Evolutionary conservation across 2,113 vertebrate species (phyloP).

Genomic region (Picathartes gymnocephalus): DNA sequence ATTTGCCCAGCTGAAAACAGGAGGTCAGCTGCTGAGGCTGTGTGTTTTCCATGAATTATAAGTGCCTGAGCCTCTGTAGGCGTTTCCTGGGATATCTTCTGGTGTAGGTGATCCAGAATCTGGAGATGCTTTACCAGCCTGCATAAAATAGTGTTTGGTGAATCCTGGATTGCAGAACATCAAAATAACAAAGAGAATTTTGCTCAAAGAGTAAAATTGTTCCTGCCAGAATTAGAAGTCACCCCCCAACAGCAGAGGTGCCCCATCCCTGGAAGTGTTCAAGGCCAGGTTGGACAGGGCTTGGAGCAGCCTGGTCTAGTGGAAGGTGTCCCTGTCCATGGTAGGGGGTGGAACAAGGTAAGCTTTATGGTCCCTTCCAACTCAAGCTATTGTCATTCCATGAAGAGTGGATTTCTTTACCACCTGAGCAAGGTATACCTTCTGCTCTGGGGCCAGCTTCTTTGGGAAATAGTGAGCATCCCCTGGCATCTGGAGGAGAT

Average conservation of each 20-base stretch:
- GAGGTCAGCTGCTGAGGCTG: background rate
- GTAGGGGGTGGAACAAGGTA: background rate
- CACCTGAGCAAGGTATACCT: background rate
- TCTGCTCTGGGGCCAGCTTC: fast-evolving
- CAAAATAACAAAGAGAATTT: background rate
- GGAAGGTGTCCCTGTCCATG: background rate
- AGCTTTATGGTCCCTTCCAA: background rate
- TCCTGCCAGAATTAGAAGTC: background rate
- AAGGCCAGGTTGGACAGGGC: fast-evolving
- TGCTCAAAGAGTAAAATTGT: background rate
- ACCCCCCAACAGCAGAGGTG: background rate
- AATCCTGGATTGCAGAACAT: background rate
- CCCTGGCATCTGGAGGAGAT: background rate
- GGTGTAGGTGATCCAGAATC: background rate
- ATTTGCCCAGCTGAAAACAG: slow-evolving; percentile 19
- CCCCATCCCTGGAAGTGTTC: background rate
- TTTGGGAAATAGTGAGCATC: background rate
- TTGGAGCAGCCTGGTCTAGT: background rate
- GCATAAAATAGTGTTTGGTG: background rate
- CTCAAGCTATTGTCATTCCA: background rate
- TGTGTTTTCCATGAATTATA: background rate
- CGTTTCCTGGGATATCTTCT: background rate
- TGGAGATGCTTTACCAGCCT: background rate
- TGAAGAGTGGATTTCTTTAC: background rate
- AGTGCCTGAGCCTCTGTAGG: background rate